phyloP scores from a whole-genome alignment of 2,888 invertebrate species.

The Plagodis pulveraria region DNA sequence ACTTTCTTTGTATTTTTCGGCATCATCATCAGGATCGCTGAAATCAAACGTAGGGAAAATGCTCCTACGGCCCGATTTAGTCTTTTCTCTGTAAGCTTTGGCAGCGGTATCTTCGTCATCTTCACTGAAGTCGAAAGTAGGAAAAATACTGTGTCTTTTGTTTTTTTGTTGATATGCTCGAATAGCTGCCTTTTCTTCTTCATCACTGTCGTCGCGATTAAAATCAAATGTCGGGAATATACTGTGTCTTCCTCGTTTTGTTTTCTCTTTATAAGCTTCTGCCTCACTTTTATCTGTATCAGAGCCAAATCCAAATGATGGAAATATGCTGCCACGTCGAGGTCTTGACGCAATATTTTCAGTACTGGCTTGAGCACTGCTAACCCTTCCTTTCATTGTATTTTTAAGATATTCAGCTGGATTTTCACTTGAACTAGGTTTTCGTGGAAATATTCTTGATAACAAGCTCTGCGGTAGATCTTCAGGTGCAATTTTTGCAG shows the following conservation, averaged over 20 bases:
- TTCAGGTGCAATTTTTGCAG: slow-evolving; percentile 50
- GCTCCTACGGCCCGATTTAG: slow-evolving; percentile 68
- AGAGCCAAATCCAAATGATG: slow-evolving; percentile 58
- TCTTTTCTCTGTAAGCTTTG: slow-evolving; percentile 67
- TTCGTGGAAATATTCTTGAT: slow-evolving; percentile 63
- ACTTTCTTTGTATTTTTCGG: slow-evolving; percentile 68
- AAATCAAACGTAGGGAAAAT: slow-evolving; percentile 77
- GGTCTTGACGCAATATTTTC: slow-evolving; percentile 57
- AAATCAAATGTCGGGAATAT: slow-evolving; percentile 75
- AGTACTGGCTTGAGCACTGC: slow-evolving; percentile 53
- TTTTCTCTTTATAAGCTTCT: slow-evolving; percentile 70
- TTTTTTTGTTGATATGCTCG: slow-evolving; percentile 52
- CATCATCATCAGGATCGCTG: slow-evolving; percentile 68
- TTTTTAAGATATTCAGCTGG: slow-evolving; percentile 68
- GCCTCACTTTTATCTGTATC: slow-evolving; percentile 57
- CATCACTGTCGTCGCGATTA: slow-evolving; percentile 61
- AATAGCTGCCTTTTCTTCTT: slow-evolving; percentile 40
- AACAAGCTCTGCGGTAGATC: slow-evolving; percentile 60
- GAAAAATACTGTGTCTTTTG: slow-evolving; percentile 72
- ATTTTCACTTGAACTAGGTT: slow-evolving; percentile 64
- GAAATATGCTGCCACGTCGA: slow-evolving; percentile 71
- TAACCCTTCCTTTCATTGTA: slow-evolving; percentile 65
- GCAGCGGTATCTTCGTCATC: slow-evolving; percentile 70
- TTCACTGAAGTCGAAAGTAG: slow-evolving; percentile 73
- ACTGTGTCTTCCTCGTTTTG: slow-evolving; percentile 67